Conservation (phyloP, 2,113 vertebrate species). For the Sciurus niger region DNA sequence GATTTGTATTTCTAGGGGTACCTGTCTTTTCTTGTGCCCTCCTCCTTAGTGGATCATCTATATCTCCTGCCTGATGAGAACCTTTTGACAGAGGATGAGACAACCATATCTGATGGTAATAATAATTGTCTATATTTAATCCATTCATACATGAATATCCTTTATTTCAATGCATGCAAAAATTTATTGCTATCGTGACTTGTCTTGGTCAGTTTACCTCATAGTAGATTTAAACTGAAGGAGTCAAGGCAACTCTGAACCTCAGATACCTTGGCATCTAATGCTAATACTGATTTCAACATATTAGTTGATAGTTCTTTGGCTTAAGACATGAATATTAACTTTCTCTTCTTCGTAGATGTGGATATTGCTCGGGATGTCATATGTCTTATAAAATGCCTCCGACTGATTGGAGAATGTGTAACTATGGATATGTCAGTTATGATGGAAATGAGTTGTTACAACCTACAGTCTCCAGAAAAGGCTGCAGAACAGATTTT, state of each 20-base stretch:
- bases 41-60: slow-evolving; percentile 95
- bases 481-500: slow-evolving; percentile 94
- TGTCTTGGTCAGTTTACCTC: neutral
- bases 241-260: neutral
- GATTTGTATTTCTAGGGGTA: slow-evolving; percentile 90
- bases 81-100: slow-evolving; percentile 93
- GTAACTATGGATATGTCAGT: slow-evolving; percentile 93
- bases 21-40: slow-evolving; percentile 95
- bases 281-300: neutral
- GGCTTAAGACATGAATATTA: neutral
- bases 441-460: slow-evolving; percentile 95
- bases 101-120: slow-evolving; percentile 93
- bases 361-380: slow-evolving; percentile 93
- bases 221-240: neutral
- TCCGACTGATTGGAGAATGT: slow-evolving; percentile 93
- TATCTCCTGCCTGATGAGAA: slow-evolving; percentile 94
- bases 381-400: slow-evolving; percentile 95
- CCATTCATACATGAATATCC: neutral
- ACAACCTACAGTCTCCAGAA: slow-evolving; percentile 94
- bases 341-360: slow-evolving; percentile 88
- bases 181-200: neutral
- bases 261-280: neutral
- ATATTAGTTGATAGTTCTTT: neutral
- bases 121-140: neutral
- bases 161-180: slow-evolving; percentile 15